Evolutionary conservation across 2,888 invertebrate genomes (phyloP).

Genomic region (Cheilosia impressa): DNA sequence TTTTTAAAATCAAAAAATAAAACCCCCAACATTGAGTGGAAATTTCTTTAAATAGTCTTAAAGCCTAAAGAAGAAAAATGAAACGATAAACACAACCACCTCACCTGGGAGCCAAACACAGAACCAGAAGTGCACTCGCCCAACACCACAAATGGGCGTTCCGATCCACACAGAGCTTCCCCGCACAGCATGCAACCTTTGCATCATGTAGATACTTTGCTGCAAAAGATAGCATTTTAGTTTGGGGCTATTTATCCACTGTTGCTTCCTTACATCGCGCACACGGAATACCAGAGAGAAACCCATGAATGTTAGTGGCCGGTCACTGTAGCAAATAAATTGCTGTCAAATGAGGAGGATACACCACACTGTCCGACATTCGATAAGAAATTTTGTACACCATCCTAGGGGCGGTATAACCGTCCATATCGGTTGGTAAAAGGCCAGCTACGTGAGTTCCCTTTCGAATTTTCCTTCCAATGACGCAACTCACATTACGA

Average conservation of each 20-base stretch:
- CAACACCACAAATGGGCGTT: slow-evolving; percentile 28
- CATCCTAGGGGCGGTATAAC: slow-evolving; percentile 11
- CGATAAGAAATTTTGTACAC: slow-evolving; percentile 56
- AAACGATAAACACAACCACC: slow-evolving; percentile 9
- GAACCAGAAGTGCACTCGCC: not conserved
- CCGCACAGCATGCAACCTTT: slow-evolving; percentile 12
- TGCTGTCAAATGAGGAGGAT: slow-evolving; percentile 62
- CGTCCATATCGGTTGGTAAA: slow-evolving; percentile 37
- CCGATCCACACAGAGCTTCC: slow-evolving; percentile 12
- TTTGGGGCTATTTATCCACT: slow-evolving; percentile 52
- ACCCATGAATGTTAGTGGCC: slow-evolving; percentile 44
- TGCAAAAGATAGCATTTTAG: slow-evolving; percentile 62
- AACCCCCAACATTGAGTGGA: slow-evolving; percentile 10
- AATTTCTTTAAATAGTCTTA: slow-evolving; percentile 47
- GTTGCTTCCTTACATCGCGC: slow-evolving; percentile 31
- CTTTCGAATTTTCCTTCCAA: slow-evolving; percentile 23
- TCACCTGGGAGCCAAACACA: slow-evolving; percentile 55
- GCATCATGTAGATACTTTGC: slow-evolving; percentile 15
- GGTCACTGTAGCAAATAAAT: slow-evolving; percentile 64
- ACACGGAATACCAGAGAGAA: not conserved
- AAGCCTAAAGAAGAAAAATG: slow-evolving; percentile 29
- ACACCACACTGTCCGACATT: slow-evolving; percentile 1
- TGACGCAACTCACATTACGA: slow-evolving; percentile 14
- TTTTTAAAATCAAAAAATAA: slow-evolving; percentile 29
- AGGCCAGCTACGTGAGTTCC: slow-evolving; percentile 30